Evolutionary conservation across 1,140 invertebrate genomes (phyloP).

Genomic region (Zaprionus vittiger): DNA sequence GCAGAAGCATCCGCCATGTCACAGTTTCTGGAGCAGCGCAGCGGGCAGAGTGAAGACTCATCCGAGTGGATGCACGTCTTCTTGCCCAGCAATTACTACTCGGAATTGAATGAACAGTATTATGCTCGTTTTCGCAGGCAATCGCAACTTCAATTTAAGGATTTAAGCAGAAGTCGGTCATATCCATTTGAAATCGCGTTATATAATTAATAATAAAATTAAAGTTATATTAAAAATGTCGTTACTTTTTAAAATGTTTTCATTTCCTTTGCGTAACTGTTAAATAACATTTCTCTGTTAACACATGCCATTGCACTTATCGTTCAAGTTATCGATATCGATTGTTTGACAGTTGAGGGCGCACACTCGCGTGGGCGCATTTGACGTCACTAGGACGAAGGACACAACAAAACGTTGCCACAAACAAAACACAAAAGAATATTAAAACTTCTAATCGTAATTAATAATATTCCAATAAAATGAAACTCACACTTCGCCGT

Average conservation of each 20-base stretch:
- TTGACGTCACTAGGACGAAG: slow-evolving; percentile 74
- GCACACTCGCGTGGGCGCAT: slow-evolving; percentile 51
- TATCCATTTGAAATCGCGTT: slow-evolving; percentile 59
- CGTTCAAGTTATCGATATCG: slow-evolving; percentile 43
- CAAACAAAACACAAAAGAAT: slow-evolving; percentile 18
- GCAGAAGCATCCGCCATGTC: slow-evolving; percentile 38
- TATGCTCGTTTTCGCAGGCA: slow-evolving; percentile 55
- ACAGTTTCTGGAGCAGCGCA: slow-evolving; percentile 53
- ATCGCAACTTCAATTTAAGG: slow-evolving; percentile 6
- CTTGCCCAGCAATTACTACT: slow-evolving; percentile 64
- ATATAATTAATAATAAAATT: slow-evolving; percentile 39
- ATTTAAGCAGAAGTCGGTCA: background rate
- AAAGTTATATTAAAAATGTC: background rate
- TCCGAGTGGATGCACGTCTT: slow-evolving; percentile 43
- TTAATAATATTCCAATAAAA: slow-evolving; percentile 26
- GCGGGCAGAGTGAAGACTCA: slow-evolving; percentile 15
- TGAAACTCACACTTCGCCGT: slow-evolving; percentile 77
- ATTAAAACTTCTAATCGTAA: background rate
- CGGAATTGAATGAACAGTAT: slow-evolving; percentile 68
- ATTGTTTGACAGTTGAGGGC: background rate
- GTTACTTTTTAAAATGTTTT: background rate
- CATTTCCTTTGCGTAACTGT: background rate
- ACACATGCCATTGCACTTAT: background rate
- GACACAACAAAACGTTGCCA: slow-evolving; percentile 44
- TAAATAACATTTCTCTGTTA: background rate